Evolutionary conservation across 2,888 invertebrate genomes (phyloP).

Genomic region (Octonoba sinensis): DNA sequence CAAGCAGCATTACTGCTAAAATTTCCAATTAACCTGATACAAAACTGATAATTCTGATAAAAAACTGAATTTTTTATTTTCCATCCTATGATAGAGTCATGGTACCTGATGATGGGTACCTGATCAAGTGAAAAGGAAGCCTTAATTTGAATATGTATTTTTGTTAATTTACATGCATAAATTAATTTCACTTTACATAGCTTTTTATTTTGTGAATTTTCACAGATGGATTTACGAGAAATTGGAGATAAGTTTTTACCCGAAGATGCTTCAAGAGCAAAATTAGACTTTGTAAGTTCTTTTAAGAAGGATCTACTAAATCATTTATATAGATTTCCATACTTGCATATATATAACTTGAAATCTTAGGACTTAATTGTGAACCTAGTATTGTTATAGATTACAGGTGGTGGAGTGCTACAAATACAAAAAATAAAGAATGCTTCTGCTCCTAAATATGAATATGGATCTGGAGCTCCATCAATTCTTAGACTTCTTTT

Average conservation of each 20-base stretch:
- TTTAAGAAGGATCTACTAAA: background rate
- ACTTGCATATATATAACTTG: background rate
- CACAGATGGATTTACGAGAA: constrained; percentile 80
- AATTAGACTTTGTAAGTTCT: constrained; percentile 70
- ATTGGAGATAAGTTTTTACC: constrained; percentile 83
- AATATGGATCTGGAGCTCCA: constrained; percentile 83
- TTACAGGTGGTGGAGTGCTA: constrained; percentile 77
- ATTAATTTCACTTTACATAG: no score
- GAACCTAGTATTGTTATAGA: constrained; percentile 69
- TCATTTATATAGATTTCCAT: background rate
- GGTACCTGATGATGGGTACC: no score
- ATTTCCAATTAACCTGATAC: no score
- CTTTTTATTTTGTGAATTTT: no score
- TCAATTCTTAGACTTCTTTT: constrained; percentile 86
- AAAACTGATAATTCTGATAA: no score
- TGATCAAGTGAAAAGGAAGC: no score
- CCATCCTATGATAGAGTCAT: no score
- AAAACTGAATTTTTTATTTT: no score
- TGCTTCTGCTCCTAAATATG: constrained; percentile 89
- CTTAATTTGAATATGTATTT: no score
- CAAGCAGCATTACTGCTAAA: no score
- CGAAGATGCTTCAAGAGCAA: constrained; percentile 78
- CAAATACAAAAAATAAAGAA: constrained; percentile 91
- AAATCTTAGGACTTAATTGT: no score
- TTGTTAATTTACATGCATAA: no score